Percentiles rank a stretch among this genome's conserved stretches.
These are phyloP conservation scores for Pseudomyrmex flavicornis DNA, from an alignment of 1,140 invertebrate genomes.

Conservation along the genomic window DNA sequence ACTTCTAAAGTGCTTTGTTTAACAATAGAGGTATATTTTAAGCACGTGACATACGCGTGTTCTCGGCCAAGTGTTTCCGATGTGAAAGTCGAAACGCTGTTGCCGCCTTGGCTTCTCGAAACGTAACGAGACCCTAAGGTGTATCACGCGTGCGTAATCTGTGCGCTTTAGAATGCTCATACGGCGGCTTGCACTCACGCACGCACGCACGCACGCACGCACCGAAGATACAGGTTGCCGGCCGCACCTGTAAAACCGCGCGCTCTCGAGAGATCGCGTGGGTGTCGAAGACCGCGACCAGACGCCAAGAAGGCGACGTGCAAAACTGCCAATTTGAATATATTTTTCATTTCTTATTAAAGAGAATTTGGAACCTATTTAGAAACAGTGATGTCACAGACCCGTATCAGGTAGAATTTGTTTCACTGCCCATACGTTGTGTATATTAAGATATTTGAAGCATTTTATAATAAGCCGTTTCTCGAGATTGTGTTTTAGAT, in stretches of 20 bases:
- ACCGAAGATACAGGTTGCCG: conserved; percentile 80
- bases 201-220: conserved; percentile 64
- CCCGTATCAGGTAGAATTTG: conserved; percentile 3
- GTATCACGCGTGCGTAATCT: conserved; percentile 60
- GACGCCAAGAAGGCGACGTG: conserved; percentile 69
- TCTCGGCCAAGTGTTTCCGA: conserved; percentile 36
- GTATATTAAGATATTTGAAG: conserved; percentile 27
- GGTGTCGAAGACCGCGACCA: conserved; percentile 78
- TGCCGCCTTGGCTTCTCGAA: conserved; percentile 54
- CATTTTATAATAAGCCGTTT: conserved; percentile 13
- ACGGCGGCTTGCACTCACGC: conserved; percentile 57
- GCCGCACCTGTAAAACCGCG: conserved; percentile 83
- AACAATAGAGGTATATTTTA: conserved; percentile 32
- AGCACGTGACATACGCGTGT: conserved; percentile 30
- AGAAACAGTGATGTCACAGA: background rate
- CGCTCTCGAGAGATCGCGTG: conserved; percentile 73
- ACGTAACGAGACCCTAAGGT: conserved; percentile 68
- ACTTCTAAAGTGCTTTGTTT: background rate
- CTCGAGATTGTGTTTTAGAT: background rate
- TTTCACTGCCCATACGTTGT: conserved; percentile 9
- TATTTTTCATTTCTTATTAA: conserved; percentile 61
- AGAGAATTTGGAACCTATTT: conserved; percentile 50
- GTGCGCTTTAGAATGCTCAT: conserved; percentile 57
- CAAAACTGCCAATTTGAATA: conserved; percentile 74
- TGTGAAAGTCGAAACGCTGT: conserved; percentile 66